phyloP scores from a whole-genome alignment of 2,797 vertebrate species.

The Prionace glauca region DNA sequence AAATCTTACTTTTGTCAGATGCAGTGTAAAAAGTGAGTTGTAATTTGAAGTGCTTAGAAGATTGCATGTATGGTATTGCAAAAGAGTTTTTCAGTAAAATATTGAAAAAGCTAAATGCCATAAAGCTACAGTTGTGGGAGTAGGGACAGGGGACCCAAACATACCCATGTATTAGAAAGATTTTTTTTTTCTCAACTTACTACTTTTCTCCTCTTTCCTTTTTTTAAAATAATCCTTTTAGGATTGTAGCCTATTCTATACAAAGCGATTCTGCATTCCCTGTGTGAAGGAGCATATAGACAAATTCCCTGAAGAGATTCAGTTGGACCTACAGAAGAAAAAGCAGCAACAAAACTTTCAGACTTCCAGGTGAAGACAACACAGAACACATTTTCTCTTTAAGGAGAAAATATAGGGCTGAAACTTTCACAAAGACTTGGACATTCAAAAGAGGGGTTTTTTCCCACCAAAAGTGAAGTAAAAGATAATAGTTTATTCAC shows the following conservation, averaged over 20 bases:
- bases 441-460: not conserved
- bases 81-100: not conserved
- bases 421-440: not conserved
- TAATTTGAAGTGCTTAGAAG: not conserved
- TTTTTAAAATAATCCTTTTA: conserved; percentile 44
- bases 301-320: conserved; percentile 76
- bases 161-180: not conserved
- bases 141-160: not conserved
- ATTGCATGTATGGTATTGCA: not conserved
- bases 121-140: not conserved
- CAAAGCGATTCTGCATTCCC: conserved; percentile 73
- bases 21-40: not conserved
- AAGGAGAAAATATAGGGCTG: not conserved
- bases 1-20: not conserved
- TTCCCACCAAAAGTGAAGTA: not conserved
- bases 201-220: too few relatives aligned
- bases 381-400: not conserved
- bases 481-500: not conserved
- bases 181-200: not conserved
- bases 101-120: not conserved
- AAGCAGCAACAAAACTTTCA: conserved; percentile 46
- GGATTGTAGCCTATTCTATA: conserved; percentile 87
- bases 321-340: conserved; percentile 67
- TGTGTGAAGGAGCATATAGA: conserved; percentile 69
- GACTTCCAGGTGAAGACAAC: not conserved